These are phyloP conservation scores for Hestina assimilis DNA, from an alignment of 1,140 invertebrate genomes.

Conservation along the genomic window DNA sequence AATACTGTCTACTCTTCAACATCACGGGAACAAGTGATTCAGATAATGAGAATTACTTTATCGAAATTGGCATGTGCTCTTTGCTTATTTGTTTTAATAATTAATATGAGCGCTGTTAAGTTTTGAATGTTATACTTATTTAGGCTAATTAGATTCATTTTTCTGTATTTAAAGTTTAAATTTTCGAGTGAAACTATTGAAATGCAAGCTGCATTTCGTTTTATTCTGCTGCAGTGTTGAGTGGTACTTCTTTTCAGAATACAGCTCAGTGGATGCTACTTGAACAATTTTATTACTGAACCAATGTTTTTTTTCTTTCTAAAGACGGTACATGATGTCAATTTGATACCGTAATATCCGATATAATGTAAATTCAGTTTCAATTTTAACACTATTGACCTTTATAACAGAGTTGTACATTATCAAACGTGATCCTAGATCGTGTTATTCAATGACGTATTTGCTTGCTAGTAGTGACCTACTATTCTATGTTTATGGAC, in stretches of 20 bases:
- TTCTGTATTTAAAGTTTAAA: conserved; percentile 8
- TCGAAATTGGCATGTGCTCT: neutral
- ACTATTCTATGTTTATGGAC: conserved; percentile 18
- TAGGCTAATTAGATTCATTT: neutral
- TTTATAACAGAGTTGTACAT: neutral
- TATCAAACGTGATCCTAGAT: neutral
- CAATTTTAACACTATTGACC: neutral
- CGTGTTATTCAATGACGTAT: conserved; percentile 16
- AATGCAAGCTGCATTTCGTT: conserved; percentile 19
- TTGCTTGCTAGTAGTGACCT: conserved; percentile 24
- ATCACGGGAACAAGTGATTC: neutral
- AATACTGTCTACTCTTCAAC: conserved; percentile 1
- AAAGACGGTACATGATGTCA: too few relatives aligned
- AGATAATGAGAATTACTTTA: neutral
- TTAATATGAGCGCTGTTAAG: too few relatives aligned
- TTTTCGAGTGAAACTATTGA: conserved; percentile 14
- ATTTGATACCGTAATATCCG: too few relatives aligned
- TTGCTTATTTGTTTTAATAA: too few relatives aligned
- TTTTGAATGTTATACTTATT: neutral
- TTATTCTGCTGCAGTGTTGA: conserved; percentile 22
- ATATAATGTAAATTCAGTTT: neutral
- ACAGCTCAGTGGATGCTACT: conserved; percentile 13
- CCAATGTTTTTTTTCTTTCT: too few relatives aligned
- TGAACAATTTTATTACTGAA: conserved; percentile 14
- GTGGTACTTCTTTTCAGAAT: conserved; percentile 26